Conservation (phyloP, 2,797 vertebrate species). For the Labeo calbasu region DNA sequence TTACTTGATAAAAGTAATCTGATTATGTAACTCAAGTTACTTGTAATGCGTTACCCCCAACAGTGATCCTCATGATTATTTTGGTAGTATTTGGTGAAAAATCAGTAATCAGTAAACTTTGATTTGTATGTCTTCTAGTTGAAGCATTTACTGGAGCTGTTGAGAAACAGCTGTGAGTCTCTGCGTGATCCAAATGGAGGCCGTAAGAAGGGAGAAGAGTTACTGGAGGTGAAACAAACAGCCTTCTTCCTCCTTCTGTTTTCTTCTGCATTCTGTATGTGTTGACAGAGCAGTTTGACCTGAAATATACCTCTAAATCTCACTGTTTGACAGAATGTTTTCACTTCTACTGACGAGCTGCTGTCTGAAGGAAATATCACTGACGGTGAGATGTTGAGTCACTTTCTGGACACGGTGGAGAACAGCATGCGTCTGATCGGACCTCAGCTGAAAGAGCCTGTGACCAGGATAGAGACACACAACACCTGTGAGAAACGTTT, state of each 20-base stretch:
- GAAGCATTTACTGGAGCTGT: not conserved
- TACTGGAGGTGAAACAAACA: slow-evolving; percentile 35
- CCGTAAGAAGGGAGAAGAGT: slow-evolving; percentile 16
- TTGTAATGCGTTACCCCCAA: too few relatives aligned
- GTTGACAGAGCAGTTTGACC: slow-evolving; percentile 58
- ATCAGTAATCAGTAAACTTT: not conserved
- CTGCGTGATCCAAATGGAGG: not conserved
- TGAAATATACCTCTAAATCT: not conserved
- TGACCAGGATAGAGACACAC: slow-evolving; percentile 36
- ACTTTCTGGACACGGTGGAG: slow-evolving; percentile 46
- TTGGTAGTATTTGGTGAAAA: not conserved
- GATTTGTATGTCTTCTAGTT: not conserved
- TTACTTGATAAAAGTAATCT: too few relatives aligned
- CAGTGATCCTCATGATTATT: not conserved
- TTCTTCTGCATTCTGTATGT: slow-evolving; percentile 8
- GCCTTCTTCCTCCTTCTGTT: not conserved
- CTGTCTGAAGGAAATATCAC: slow-evolving; percentile 16
- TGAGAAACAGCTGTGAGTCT: slow-evolving; percentile 33
- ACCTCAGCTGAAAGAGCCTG: slow-evolving; percentile 44
- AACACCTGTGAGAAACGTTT: slow-evolving; percentile 18
- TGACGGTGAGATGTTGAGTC: not conserved
- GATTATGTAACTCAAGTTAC: too few relatives aligned
- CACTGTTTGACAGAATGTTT: slow-evolving; percentile 35
- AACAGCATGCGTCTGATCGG: slow-evolving; percentile 52
- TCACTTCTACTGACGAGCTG: slow-evolving; percentile 26